Base-by-base conservation (phyloP, 2,113 vertebrate genomes). In the Genyomyrus donnyi region DNA sequence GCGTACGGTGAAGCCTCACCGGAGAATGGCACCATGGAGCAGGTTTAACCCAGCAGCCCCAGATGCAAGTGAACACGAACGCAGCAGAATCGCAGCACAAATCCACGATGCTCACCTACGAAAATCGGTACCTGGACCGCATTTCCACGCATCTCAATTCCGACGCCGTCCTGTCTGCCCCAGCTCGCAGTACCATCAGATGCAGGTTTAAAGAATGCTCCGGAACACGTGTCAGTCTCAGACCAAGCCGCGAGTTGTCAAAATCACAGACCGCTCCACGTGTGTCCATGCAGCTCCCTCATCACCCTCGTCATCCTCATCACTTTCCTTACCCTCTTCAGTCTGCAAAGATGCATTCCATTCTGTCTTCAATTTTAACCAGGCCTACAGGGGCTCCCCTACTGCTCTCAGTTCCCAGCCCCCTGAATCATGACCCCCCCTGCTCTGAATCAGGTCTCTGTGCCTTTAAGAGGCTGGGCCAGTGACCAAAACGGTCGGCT, bases 401-500 rank as follows among this genome's bases (percentile, higher is more conserved):
- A 11, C 10, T 48, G 42, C 45, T 27, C 15, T 31, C 46, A 35
- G 49, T 77, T 77, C 31, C 45, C 84, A 85, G 84, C 84, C 42
- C 21, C 19, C 39, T 92, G 93, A 88, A 93, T 17, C 94, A 89
- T 90, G 93, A 92, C 87, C 74, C 5, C 5, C 74, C 91, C 80
- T 87, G 83, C 80, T 91, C 74, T 88, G 83, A 91, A 88, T 92
- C 91, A 90, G 88, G 6, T 1, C 89, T 89, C 88, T 95, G 91
- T 89, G 90, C 93, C 96, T 96, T 96, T 96, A 96, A 96, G 93
- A 95, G 96, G 96, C 93, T 94, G 96, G 89, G 53, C 89, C 17
- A 53, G 80, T 21, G 15, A 39, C 48, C 27, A 3, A 46, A 53
- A 21, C 31, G n/a, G 92, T 89, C 50, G 80, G 58, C 90, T 90